phyloP scores from a whole-genome alignment of 2,888 invertebrate species.

The Yponomeuta cagnagella region DNA sequence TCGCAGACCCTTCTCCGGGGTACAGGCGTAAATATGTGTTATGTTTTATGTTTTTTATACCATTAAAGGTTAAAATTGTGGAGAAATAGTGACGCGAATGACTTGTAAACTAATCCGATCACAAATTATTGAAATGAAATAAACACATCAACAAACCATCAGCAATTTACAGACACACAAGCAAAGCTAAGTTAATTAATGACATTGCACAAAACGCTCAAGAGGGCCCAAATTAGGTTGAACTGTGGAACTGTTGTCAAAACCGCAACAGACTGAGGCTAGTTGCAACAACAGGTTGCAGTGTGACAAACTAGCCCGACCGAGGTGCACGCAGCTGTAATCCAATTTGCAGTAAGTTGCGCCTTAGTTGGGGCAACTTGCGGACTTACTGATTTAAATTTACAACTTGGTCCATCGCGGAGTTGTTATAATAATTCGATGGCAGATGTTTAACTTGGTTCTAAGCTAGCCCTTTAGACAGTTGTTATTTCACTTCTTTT shows the following conservation, averaged over 20 bases:
- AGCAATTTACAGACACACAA: no score
- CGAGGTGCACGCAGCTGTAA: slow-evolving; percentile 36
- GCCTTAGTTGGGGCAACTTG: slow-evolving; percentile 35
- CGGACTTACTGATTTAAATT: slow-evolving; percentile 71
- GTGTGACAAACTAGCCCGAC: slow-evolving; percentile 50
- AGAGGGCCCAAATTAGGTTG: background rate
- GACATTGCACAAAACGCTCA: background rate
- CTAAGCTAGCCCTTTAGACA: background rate
- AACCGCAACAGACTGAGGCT: background rate
- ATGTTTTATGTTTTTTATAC: no score
- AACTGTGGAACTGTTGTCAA: slow-evolving; percentile 10
- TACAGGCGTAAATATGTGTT: no score
- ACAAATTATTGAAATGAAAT: no score
- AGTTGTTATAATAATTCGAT: slow-evolving; percentile 5
- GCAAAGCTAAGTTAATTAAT: background rate
- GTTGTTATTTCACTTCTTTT: no score
- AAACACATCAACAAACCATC: no score
- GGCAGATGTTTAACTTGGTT: background rate
- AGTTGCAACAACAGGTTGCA: slow-evolving; percentile 20
- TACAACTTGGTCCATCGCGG: slow-evolving; percentile 51
- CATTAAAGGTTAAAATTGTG: no score
- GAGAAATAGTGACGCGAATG: no score
- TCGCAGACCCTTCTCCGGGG: no score
- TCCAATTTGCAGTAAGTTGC: slow-evolving; percentile 66
- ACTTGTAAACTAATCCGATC: no score